Conservation (phyloP, 1,140 invertebrate species). For the Meloidogyne exigua region DNA sequence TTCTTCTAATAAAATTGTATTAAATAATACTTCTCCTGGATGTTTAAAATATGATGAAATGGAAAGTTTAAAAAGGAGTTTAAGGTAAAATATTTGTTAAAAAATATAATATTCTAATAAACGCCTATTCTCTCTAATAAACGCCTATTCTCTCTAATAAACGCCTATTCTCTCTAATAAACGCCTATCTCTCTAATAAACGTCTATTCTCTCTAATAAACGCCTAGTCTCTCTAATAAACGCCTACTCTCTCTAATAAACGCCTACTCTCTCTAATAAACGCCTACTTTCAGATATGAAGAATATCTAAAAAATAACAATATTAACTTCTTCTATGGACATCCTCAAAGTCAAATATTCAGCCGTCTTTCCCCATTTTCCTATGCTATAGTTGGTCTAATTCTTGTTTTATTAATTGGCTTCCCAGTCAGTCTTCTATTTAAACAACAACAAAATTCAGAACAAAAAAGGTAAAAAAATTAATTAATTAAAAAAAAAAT, state of each 20-base stretch:
- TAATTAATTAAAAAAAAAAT: not conserved
- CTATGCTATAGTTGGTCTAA: constrained; percentile 30
- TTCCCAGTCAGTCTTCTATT: not conserved
- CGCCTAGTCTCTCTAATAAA: too few relatives aligned
- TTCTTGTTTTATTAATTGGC: constrained; percentile 21
- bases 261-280: too few relatives aligned
- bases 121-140: too few relatives aligned
- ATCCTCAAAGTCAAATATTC: constrained; percentile 10
- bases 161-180: too few relatives aligned
- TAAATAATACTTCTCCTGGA: constrained; percentile 16
- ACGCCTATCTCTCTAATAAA: too few relatives aligned
- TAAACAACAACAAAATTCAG: not conserved
- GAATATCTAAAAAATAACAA: constrained; percentile 4
- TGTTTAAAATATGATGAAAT: constrained; percentile 25
- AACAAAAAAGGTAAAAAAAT: constrained; percentile 18
- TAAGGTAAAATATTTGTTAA: not conserved
- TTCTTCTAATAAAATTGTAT: not conserved
- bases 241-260: too few relatives aligned
- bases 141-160: too few relatives aligned
- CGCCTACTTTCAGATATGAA: not conserved
- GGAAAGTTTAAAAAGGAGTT: not conserved
- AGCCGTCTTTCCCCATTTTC: constrained; percentile 39
- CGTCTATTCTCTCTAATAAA: too few relatives aligned
- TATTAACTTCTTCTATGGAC: constrained; percentile 37
- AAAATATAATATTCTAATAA: too few relatives aligned